Evolutionary conservation across 2,113 vertebrate species (phyloP).

Genomic region (Ia io): DNA sequence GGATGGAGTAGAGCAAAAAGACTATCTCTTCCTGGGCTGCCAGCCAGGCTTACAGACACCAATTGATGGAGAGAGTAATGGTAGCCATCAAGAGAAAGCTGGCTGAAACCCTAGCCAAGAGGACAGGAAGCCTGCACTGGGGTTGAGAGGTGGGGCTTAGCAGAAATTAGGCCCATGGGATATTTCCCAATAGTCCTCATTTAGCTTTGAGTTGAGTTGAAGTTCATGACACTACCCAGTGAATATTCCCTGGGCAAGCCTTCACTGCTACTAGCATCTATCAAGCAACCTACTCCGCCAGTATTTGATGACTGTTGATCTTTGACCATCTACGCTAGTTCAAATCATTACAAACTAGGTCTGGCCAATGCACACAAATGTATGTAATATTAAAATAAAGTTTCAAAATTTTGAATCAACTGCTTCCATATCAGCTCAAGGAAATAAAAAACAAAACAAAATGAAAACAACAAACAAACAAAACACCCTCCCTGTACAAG

Average conservation of each 20-base stretch:
- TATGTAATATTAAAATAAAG: neutral
- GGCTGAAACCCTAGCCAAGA: neutral
- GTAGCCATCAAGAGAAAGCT: neutral
- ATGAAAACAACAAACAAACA: neutral
- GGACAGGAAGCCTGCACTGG: neutral
- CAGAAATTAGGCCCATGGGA: neutral
- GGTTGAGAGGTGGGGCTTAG: neutral
- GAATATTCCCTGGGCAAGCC: neutral
- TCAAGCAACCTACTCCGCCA: neutral
- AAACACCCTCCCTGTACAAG: neutral
- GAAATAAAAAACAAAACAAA: neutral
- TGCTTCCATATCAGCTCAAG: neutral
- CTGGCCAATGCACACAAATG: neutral
- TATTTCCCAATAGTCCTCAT: neutral
- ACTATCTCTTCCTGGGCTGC: neutral
- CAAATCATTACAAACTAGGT: neutral
- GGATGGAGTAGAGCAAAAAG: neutral
- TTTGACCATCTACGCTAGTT: neutral
- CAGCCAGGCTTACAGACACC: neutral
- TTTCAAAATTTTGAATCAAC: neutral
- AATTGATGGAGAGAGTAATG: neutral
- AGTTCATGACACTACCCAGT: neutral
- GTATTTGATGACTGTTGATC: neutral
- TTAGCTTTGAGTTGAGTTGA: neutral
- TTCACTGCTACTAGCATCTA: neutral